Evolutionary conservation across 2,888 invertebrate genomes (phyloP).

Genomic region (Argynnis bischoffii): DNA sequence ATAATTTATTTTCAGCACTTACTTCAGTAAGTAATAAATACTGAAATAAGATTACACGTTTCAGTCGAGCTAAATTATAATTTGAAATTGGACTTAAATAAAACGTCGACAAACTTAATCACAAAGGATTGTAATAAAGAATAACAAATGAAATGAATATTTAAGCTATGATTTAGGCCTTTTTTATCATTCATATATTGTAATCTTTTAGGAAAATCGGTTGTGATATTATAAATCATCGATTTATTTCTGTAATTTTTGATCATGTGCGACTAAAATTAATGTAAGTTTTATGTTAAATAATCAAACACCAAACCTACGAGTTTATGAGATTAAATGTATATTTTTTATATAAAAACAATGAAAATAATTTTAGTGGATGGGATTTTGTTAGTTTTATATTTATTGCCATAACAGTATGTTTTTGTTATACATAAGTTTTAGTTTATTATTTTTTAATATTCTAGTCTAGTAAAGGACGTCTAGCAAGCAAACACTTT

Average conservation of each 20-base stretch:
- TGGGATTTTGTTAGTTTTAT: too few relatives aligned
- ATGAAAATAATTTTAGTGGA: too few relatives aligned
- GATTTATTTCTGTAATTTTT: constrained; percentile 18
- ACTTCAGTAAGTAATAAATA: too few relatives aligned
- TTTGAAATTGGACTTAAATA: too few relatives aligned
- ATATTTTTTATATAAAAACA: constrained; percentile 3
- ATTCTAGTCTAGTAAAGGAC: too few relatives aligned
- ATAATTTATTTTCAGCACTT: too few relatives aligned
- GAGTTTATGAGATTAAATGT: neutral
- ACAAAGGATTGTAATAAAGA: neutral
- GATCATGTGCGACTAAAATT: neutral
- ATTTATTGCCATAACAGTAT: too few relatives aligned
- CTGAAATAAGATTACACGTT: too few relatives aligned
- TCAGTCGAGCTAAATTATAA: too few relatives aligned
- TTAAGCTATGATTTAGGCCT: neutral
- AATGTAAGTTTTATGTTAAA: constrained; percentile 3
- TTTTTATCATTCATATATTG: neutral
- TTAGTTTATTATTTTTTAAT: too few relatives aligned
- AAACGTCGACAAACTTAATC: too few relatives aligned
- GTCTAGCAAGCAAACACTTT: constrained; percentile 1
- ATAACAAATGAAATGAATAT: neutral
- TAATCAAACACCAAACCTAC: neutral
- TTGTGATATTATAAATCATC: constrained; percentile 34
- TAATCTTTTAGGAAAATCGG: constrained; percentile 28
- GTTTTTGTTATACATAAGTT: too few relatives aligned